Percentiles rank a stretch among this genome's conserved stretches.
These are phyloP conservation scores for Mesopsocus fuscifrons DNA, from an alignment of 2,888 invertebrate genomes.

Conservation along the genomic window DNA sequence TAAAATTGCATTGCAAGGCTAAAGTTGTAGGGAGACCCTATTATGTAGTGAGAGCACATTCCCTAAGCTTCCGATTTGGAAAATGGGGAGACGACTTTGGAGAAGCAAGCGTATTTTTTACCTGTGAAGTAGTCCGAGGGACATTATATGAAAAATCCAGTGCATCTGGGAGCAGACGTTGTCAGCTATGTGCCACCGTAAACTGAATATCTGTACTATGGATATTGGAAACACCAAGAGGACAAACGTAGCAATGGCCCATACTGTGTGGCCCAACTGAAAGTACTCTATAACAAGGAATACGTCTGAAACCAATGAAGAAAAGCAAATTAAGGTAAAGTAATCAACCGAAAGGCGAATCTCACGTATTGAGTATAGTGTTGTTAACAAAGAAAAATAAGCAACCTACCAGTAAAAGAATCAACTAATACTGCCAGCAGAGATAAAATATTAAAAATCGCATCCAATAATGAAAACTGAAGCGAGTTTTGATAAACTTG, in stretches of 20 bases:
- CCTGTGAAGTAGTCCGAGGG: constrained; percentile 38
- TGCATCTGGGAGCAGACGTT: constrained; percentile 29
- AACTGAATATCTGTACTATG: constrained; percentile 36
- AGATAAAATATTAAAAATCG: neutral
- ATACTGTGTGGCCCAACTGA: constrained; percentile 31
- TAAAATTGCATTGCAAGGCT: no score
- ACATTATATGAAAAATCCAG: constrained; percentile 34
- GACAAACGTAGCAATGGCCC: constrained; percentile 34
- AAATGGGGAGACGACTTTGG: no score
- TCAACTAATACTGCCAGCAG: neutral
- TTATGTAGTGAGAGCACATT: no score
- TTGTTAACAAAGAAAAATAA: neutral
- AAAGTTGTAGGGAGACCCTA: no score
- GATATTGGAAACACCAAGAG: constrained; percentile 35
- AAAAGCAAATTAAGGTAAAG: neutral
- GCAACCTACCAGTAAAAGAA: neutral
- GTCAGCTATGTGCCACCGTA: constrained; percentile 34
- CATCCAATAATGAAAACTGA: neutral
- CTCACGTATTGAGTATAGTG: no score
- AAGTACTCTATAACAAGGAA: constrained; percentile 36
- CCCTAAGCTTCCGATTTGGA: no score
- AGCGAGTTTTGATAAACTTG: neutral
- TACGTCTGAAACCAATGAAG: constrained; percentile 34
- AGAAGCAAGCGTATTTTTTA: no score
- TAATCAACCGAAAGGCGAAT: neutral